Base-by-base conservation (phyloP, 1,140 invertebrate genomes). In the Pygmarrhopalites habei region DNA sequence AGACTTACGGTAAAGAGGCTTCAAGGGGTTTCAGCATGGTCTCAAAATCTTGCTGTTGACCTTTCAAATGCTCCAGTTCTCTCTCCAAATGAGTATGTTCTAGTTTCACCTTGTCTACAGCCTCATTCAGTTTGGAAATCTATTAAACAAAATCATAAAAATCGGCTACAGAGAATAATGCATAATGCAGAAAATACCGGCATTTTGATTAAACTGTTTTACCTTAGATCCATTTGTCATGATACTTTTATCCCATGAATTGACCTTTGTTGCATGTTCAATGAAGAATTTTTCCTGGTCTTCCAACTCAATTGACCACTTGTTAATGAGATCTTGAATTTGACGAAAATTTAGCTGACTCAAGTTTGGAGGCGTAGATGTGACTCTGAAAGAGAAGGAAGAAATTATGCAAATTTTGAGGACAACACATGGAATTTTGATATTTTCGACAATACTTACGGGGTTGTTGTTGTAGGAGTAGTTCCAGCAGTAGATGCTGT, bases 241-340 rank as follows among this genome's bases (percentile, higher is more conserved):
- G 1, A 97, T 79, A 2, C 95, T 78, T 71, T 86, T 83, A 74
- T 98, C 94, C 92, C 94, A 97, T 7, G 87, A 86, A 76, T 96
- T 97, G 19, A 97, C 85, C 77, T 95, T 89, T 12, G 88, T 90
- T 1, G 93, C 92, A 77, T 97, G 93, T 74, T 92, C 89, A 41
- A 94, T 84, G 75, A 97, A 97, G 1, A 86, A 81, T 74, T 89
- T 91, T 73, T 96, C 94, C 73, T 96, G 92, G 68, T 95, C 90
- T 72, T 95, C 90, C 15, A 97, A 77, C 72, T 96, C 92, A 17
- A 90, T 73, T 0, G 89, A 93, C 92, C 93, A 98, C 75, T 97
- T 96, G 74, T 96, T 97, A 49, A 96, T 92, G 1, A 84, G 82
- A 72, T 97, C 93, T 76, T 97, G 92, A 23, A 97, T 75, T 73